These are phyloP conservation scores for Pseudochirops cupreus DNA, from an alignment of 2,797 vertebrate species.

Conservation along the genomic window DNA sequence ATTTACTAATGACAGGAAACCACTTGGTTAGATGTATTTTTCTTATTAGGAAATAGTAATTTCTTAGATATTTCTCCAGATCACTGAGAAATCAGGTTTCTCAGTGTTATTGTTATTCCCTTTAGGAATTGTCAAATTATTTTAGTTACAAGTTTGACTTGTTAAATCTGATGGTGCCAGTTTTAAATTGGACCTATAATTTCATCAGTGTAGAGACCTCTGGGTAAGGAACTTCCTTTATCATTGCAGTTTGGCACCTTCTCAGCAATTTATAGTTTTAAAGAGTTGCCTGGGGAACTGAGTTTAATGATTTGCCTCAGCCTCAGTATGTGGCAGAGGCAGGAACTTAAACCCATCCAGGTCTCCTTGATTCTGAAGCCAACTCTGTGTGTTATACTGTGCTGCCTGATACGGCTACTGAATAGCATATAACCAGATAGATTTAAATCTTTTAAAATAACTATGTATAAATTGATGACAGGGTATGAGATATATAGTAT, in stretches of 20 bases:
- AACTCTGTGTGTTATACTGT: neutral
- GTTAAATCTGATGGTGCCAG: neutral
- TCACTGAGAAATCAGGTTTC: neutral
- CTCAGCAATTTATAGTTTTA: neutral
- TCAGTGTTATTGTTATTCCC: neutral
- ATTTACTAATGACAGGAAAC: constrained; percentile 33
- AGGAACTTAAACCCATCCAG: neutral
- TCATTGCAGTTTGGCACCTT: neutral
- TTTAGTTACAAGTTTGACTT: constrained; percentile 32
- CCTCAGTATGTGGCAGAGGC: neutral
- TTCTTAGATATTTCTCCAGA: neutral
- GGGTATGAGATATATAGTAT: neutral
- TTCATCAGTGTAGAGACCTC: neutral
- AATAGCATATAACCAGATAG: neutral
- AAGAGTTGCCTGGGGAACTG: neutral
- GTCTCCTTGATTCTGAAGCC: neutral
- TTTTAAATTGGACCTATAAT: neutral
- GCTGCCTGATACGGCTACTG: neutral
- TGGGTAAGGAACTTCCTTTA: neutral
- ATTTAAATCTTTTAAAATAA: neutral
- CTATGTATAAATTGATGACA: constrained; percentile 9
- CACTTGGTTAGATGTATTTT: constrained; percentile 16
- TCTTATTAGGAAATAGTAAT: constrained; percentile 24
- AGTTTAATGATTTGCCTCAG: neutral
- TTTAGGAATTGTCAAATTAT: constrained; percentile 27